These are phyloP conservation scores for Drosophila fuyamai DNA, from an alignment of 1,140 invertebrate species.

Conservation along the genomic window DNA sequence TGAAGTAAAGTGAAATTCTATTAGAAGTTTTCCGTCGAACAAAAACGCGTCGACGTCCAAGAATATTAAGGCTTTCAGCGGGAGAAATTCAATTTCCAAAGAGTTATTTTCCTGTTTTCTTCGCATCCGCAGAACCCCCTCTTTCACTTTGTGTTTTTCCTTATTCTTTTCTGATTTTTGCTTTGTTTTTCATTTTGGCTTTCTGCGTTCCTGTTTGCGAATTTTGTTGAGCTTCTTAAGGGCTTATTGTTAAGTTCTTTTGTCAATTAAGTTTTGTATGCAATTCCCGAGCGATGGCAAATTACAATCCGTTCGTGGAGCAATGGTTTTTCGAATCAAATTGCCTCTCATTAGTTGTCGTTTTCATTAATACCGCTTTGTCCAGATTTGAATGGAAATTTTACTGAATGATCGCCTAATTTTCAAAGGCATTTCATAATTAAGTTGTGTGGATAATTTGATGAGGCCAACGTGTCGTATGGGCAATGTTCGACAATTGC, in stretches of 20 bases:
- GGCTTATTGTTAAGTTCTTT: slow-evolving; percentile 49
- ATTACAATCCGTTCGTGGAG: slow-evolving; percentile 25
- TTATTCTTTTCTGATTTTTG: neutral
- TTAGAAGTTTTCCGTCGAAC: slow-evolving; percentile 55
- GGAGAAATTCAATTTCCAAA: slow-evolving; percentile 73
- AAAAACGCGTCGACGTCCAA: slow-evolving; percentile 48
- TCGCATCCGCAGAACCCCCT: neutral
- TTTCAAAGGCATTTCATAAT: slow-evolving; percentile 28
- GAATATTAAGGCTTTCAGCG: slow-evolving; percentile 69
- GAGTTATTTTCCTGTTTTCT: slow-evolving; percentile 61
- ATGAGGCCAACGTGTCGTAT: slow-evolving; percentile 18
- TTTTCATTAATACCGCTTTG: neutral
- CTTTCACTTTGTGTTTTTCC: neutral
- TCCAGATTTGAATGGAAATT: neutral
- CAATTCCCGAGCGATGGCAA: slow-evolving; percentile 11
- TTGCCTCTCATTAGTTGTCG: neutral
- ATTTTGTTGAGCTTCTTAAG: slow-evolving; percentile 30
- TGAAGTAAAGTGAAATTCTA: slow-evolving; percentile 45
- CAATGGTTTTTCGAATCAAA: slow-evolving; percentile 1
- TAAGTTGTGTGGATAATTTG: slow-evolving; percentile 46
- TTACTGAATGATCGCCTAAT: slow-evolving; percentile 11
- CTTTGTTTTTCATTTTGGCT: slow-evolving; percentile 13
- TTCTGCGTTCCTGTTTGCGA: slow-evolving; percentile 2
- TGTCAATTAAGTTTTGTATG: slow-evolving; percentile 34
- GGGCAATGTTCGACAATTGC: slow-evolving; percentile 12